A percentile compares a stretch with the other conserved stretches of the same genome.
Evolutionary conservation across 2,888 invertebrate species (phyloP).

Genomic region (Xestia sexstrigata): DNA sequence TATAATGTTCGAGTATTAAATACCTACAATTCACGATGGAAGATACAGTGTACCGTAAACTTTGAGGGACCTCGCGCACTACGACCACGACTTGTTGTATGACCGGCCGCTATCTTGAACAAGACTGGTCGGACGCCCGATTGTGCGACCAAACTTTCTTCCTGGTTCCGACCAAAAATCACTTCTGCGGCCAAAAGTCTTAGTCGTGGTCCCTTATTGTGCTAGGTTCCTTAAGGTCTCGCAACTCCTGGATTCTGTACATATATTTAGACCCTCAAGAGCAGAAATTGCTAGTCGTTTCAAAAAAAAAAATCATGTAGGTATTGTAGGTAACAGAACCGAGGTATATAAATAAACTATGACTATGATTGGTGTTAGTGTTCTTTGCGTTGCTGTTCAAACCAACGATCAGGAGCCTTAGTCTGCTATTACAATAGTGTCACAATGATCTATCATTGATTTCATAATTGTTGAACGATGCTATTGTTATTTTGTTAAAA

Average conservation of each 20-base stretch:
- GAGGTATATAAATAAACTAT: not conserved
- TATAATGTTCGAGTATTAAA: constrained; percentile 1
- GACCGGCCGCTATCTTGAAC: not conserved
- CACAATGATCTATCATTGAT: too few relatives aligned
- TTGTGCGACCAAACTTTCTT: not conserved
- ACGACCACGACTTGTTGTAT: not conserved
- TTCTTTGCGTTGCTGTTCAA: constrained; percentile 1
- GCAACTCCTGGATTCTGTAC: too few relatives aligned
- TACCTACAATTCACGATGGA: not conserved
- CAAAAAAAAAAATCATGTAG: not conserved
- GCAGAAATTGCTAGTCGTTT: not conserved
- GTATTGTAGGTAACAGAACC: too few relatives aligned
- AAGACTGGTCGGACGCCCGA: not conserved
- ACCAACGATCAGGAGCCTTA: not conserved
- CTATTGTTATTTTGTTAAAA: too few relatives aligned
- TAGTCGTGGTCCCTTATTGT: not conserved
- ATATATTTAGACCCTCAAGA: not conserved
- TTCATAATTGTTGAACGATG: too few relatives aligned
- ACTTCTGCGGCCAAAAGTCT: not conserved
- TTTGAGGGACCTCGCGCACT: not conserved
- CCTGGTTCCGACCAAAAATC: not conserved
- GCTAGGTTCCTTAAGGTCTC: too few relatives aligned
- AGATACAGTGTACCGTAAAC: not conserved
- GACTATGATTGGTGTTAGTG: not conserved
- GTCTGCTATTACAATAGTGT: too few relatives aligned